Conservation (phyloP, 2,113 vertebrate genomes). For the Mus spicilegus region DNA sequence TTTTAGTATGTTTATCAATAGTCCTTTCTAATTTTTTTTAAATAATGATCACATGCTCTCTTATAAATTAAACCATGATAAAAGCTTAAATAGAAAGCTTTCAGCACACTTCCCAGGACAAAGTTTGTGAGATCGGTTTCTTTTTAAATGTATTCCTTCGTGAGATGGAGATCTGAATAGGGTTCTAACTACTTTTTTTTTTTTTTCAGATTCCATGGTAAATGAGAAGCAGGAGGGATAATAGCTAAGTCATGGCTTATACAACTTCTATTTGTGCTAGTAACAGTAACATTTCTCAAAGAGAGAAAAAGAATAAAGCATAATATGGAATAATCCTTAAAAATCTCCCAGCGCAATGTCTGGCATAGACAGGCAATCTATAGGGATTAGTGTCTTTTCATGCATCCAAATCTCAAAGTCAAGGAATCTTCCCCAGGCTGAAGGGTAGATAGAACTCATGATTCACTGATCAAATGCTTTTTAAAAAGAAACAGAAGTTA, state of each 20-base stretch:
- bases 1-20: background rate
- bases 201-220: background rate
- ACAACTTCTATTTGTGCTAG: background rate
- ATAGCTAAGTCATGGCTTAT: background rate
- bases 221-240: background rate
- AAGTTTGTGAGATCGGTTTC: background rate
- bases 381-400: background rate
- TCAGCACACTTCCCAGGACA: background rate
- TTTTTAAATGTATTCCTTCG: conserved; percentile 33
- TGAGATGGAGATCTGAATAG: background rate
- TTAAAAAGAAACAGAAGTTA: background rate
- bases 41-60: background rate
- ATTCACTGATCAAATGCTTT: background rate
- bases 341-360: background rate
- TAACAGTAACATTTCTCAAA: background rate
- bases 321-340: background rate
- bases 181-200: background rate
- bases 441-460: background rate
- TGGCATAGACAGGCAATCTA: background rate
- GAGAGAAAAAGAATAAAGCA: background rate
- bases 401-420: background rate
- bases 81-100: background rate
- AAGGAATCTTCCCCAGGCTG: background rate
- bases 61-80: conserved; percentile 20
- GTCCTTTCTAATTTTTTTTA: background rate